Conservation (phyloP, 2,888 invertebrate species). For the Nephrocerus scutellatus region DNA sequence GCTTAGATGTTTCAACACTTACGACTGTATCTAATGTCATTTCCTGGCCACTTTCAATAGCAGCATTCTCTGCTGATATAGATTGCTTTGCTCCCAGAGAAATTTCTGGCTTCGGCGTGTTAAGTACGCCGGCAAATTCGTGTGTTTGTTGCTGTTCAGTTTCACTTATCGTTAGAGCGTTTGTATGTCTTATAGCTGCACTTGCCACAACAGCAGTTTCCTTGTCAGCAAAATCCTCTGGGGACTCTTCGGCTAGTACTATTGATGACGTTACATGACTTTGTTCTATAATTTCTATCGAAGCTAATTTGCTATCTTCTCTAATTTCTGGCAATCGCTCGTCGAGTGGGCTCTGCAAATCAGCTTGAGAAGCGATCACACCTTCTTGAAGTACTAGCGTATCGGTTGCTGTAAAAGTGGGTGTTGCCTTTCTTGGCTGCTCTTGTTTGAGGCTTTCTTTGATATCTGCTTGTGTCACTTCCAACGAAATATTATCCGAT, state of each 20-base stretch:
- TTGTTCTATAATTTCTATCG: slow-evolving; percentile 55
- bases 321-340: slow-evolving; percentile 51
- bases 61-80: slow-evolving; percentile 54
- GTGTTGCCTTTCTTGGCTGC: slow-evolving; percentile 11
- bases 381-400: slow-evolving; percentile 50
- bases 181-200: slow-evolving; percentile 45
- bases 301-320: slow-evolving; percentile 52
- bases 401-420: slow-evolving; percentile 37
- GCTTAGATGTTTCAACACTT: slow-evolving; percentile 18
- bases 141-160: slow-evolving; percentile 55
- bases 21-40: slow-evolving; percentile 52
- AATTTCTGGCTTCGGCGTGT: slow-evolving; percentile 50
- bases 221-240: slow-evolving; percentile 49
- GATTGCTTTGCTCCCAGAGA: slow-evolving; percentile 53
- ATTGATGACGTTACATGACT: slow-evolving; percentile 55
- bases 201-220: slow-evolving; percentile 29
- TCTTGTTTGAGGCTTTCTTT: too few relatives aligned
- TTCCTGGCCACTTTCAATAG: slow-evolving; percentile 56
- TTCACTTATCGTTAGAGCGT: slow-evolving; percentile 55
- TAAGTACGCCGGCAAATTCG: slow-evolving; percentile 59
- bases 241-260: slow-evolving; percentile 57
- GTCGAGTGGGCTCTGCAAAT: slow-evolving; percentile 60
- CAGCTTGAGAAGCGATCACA: slow-evolving; percentile 56
- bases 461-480: slow-evolving; percentile 22
- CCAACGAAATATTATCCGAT: slow-evolving; percentile 42